Evolutionary conservation across 1,140 invertebrate species (phyloP), one percentile per base, ranked within the genome.

Genomic region (Dendroctonus valens): DNA sequence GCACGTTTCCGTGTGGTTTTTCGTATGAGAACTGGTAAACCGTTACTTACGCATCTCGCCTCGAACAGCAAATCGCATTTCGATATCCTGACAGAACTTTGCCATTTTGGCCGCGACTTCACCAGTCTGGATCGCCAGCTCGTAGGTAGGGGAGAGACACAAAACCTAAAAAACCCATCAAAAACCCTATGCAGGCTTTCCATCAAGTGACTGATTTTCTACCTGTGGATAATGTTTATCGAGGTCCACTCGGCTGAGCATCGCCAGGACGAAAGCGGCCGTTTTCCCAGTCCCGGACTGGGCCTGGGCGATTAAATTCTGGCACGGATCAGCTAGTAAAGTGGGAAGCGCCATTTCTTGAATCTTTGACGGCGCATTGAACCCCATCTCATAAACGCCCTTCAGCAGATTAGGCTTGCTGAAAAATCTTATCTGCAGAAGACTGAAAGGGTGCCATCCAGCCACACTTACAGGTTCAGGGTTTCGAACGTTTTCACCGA

Each of bases 231-330:
- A 91, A 68, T 88, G 82, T 70, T 90, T 83, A 15, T 77, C 81
- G 0, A 88, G 76, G 79, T 99, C 90, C 0, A 99, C 93, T 74
- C 96, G 82, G 74, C 91, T 96, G n/a, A 99, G 80, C 93, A 98
- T 97, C 3, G 96, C 96, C 44, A 99, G 82, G 7, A 97, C 90
- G 85, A 99, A 99, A 8, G 97, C 96, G 58, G 97, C 97, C 8
- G 97, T 99, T 87, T 99, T 99, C 50, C 97, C 97, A 67, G 97
- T 99, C 54, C 97, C 97, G 67, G 94, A 98, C 76, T 99, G 97
- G 61, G 96, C 97, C 80, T 99, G 97, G 5, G 97, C 97, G 73
- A 99, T 98, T 88, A 99, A 92, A 81, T 99, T 99, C 78, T 93
- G 89, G 44, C 94, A 94, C 7, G 96, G 96, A 82, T 98, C 91